Conservation (phyloP, 1,140 invertebrate genomes). For the Apis laboriosa region DNA sequence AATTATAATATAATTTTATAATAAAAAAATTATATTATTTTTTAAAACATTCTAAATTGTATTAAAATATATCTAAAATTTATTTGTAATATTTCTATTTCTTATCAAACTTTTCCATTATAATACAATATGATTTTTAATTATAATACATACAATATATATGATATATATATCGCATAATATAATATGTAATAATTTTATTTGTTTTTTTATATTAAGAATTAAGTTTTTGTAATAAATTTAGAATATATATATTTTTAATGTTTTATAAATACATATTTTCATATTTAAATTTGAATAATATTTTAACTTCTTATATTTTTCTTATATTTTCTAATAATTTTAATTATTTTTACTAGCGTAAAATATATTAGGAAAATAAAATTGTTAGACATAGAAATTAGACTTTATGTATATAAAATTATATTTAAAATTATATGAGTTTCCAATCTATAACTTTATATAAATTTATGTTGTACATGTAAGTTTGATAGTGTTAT, state of each 20-base stretch:
- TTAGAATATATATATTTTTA: not conserved
- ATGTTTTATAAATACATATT: not conserved
- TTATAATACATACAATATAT: not conserved
- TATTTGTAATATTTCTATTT: not conserved
- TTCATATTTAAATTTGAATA: no score
- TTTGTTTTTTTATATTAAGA: not conserved
- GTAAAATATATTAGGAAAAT: not conserved
- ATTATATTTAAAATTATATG: not conserved
- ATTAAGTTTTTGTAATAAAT: not conserved
- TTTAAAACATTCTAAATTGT: not conserved
- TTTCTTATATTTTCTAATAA: not conserved
- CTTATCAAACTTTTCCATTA: not conserved
- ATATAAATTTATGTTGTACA: not conserved
- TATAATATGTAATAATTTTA: not conserved
- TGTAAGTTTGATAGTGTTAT: slow-evolving; percentile 19
- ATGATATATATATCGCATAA: not conserved
- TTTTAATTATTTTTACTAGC: not conserved
- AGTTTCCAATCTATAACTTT: slow-evolving; percentile 9
- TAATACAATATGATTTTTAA: not conserved
- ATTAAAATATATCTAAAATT: not conserved
- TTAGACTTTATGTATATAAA: not conserved
- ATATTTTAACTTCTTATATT: not conserved
- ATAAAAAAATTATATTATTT: not conserved
- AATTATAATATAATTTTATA: not conserved
- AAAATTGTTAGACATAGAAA: not conserved